Conservation (phyloP, 2,888 invertebrate genomes). For the Ectemnius cavifrons region DNA sequence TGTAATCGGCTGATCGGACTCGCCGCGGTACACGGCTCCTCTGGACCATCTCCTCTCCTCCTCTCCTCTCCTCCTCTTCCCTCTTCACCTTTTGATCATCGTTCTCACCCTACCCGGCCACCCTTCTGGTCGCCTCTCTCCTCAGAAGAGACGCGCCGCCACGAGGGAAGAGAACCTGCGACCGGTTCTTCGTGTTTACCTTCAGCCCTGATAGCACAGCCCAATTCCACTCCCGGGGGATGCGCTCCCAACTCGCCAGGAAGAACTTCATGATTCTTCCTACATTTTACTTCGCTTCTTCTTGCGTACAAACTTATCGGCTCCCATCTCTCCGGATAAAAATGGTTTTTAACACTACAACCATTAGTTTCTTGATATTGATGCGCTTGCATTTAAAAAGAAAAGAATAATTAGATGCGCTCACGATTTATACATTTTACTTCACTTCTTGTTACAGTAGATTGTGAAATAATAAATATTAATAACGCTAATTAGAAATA, state of each 20-base stretch:
- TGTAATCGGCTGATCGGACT: slow-evolving; percentile 61
- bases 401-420: no score
- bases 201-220: slow-evolving; percentile 20
- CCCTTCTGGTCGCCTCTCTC: slow-evolving; percentile 30
- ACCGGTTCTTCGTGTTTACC: slow-evolving; percentile 38
- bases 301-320: no score
- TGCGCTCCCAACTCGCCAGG: slow-evolving; percentile 10
- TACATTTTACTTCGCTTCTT: no score
- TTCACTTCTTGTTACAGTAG: no score
- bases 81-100: slow-evolving; percentile 23
- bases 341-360: no score
- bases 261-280: no score
- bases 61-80: not conserved
- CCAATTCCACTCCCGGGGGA: slow-evolving; percentile 29
- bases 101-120: slow-evolving; percentile 41
- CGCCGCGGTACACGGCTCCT: slow-evolving; percentile 12
- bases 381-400: no score
- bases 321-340: no score
- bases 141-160: slow-evolving; percentile 34
- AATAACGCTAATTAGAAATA: no score
- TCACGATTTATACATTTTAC: no score
- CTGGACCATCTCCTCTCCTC: not conserved
- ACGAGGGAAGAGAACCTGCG: slow-evolving; percentile 23
- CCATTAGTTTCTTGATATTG: no score
- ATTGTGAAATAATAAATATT: no score